phyloP scores from a whole-genome alignment of 2,113 vertebrate species.

The Salvelinus namaycush region DNA sequence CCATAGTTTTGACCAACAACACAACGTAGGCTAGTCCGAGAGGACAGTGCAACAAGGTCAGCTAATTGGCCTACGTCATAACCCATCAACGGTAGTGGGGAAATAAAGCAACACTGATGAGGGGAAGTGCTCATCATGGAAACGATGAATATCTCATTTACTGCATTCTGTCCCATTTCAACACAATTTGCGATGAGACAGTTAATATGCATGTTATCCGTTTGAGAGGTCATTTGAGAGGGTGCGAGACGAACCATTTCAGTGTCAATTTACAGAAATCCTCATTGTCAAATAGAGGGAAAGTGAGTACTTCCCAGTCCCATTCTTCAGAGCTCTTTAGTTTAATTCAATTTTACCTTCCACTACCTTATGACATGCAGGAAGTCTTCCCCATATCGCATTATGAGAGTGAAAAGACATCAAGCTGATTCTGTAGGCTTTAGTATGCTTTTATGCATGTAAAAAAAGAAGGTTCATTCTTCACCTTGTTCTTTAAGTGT shows the following conservation, averaged over 20 bases:
- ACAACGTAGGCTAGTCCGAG: constrained; percentile 41
- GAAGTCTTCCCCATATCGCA: constrained; percentile 72
- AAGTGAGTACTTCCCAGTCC: constrained; percentile 72
- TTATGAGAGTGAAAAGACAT: constrained; percentile 69
- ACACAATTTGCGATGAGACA: constrained; percentile 65
- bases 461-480: constrained; percentile 56
- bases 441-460: constrained; percentile 68
- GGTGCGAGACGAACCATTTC: constrained; percentile 71
- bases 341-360: constrained; percentile 80
- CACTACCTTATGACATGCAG: constrained; percentile 77
- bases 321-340: constrained; percentile 75
- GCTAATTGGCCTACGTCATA: constrained; percentile 63
- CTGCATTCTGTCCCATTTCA: constrained; percentile 72
- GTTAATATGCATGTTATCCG: constrained; percentile 71
- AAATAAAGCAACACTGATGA: constrained; percentile 82
- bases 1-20: constrained; percentile 37
- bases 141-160: constrained; percentile 70
- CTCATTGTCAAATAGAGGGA: constrained; percentile 54
- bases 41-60: constrained; percentile 57
- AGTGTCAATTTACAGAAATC: constrained; percentile 78
- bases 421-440: constrained; percentile 68
- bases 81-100: constrained; percentile 70
- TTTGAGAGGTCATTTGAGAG: constrained; percentile 39
- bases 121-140: constrained; percentile 69
- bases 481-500: constrained; percentile 44